Evolutionary conservation across 2,113 vertebrate species (phyloP).

Genomic region (Anthoscopus minutus): DNA sequence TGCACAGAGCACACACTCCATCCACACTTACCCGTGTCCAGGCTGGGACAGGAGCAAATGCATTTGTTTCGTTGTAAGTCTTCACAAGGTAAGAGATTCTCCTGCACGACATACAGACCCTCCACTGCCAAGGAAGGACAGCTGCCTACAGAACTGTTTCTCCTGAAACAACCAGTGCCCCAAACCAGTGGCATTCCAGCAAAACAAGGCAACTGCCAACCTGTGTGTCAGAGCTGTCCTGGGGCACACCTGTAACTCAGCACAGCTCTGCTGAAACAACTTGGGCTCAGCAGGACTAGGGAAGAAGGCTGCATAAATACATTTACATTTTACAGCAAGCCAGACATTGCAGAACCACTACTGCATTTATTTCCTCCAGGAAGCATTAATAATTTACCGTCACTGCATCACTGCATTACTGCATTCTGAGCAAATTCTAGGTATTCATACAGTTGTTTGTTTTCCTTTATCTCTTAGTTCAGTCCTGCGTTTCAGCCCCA

Average conservation of each 20-base stretch:
- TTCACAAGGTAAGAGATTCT: neutral
- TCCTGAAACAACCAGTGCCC: neutral
- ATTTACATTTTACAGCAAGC: neutral
- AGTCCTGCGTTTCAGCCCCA: neutral
- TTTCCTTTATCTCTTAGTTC: neutral
- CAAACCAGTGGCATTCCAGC: neutral
- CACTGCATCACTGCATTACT: neutral
- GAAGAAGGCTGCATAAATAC: neutral
- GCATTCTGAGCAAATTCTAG: neutral
- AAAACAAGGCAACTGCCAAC: neutral
- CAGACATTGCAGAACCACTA: constrained; percentile 7
- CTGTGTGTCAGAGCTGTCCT: accelerated
- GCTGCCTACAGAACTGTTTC: neutral
- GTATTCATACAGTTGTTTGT: neutral
- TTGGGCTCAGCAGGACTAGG: neutral
- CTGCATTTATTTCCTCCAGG: constrained; percentile 7
- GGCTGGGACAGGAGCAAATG: neutral
- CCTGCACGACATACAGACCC: neutral
- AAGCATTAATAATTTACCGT: constrained; percentile 55
- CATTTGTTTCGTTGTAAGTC: neutral
- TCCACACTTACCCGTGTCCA: neutral
- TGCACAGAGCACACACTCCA: neutral
- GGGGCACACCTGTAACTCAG: neutral
- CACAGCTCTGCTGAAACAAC: neutral
- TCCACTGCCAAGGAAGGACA: neutral